Evolutionary conservation across 1,140 invertebrate species (phyloP).

Genomic region (Zelostemma sp.): DNA sequence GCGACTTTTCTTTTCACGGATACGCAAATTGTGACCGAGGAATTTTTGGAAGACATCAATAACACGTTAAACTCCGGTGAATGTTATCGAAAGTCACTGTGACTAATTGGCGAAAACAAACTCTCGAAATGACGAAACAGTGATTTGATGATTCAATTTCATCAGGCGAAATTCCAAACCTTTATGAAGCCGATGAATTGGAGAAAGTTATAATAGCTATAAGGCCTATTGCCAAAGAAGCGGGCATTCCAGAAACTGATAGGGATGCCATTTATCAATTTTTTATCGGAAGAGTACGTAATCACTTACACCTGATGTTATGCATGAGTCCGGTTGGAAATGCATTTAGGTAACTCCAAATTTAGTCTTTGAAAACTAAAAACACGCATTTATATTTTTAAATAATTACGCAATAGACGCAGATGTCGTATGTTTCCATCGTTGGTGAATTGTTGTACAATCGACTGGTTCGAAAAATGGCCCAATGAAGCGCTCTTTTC

Average conservation of each 20-base stretch:
- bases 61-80: slow-evolving; percentile 89
- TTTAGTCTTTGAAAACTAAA: background rate
- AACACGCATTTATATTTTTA: slow-evolving; percentile 12
- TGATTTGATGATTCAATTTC: background rate
- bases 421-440: slow-evolving; percentile 90
- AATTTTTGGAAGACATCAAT: slow-evolving; percentile 93
- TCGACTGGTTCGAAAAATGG: slow-evolving; percentile 95
- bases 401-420: no score
- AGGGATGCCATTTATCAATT: slow-evolving; percentile 85
- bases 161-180: slow-evolving; percentile 84
- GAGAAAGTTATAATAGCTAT: slow-evolving; percentile 84
- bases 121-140: no score
- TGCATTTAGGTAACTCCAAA: slow-evolving; percentile 76
- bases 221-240: slow-evolving; percentile 78
- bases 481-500: slow-evolving; percentile 88
- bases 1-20: slow-evolving; percentile 90
- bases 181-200: slow-evolving; percentile 87
- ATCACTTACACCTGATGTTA: slow-evolving; percentile 86
- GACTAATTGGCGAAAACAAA: background rate
- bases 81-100: slow-evolving; percentile 48
- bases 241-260: slow-evolving; percentile 76
- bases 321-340: slow-evolving; percentile 92
- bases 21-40: slow-evolving; percentile 91
- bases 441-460: slow-evolving; percentile 92
- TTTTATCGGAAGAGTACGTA: slow-evolving; percentile 84